Conservation (phyloP, 2,113 vertebrate species). For the Pteropus alecto region DNA sequence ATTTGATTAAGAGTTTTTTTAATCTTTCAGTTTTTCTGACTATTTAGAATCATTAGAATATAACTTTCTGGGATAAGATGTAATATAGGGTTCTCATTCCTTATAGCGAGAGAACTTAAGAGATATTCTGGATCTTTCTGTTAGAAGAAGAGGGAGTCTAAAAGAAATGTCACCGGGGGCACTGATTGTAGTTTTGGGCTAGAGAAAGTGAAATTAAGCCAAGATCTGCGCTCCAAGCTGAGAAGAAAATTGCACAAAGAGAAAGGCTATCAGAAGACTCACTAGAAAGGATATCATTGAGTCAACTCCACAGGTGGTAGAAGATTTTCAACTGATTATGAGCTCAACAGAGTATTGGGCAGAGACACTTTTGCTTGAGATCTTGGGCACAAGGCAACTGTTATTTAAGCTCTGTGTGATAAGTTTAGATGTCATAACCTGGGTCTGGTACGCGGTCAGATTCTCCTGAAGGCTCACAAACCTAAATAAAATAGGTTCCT, state of each 20-base stretch:
- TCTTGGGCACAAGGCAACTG: not conserved
- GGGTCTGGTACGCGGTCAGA: not conserved
- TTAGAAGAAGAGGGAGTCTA: not conserved
- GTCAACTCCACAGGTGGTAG: not conserved
- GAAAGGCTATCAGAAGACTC: not conserved
- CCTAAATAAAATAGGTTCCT: not conserved
- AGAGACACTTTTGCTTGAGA: not conserved
- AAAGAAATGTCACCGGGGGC: not conserved
- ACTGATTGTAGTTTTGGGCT: not conserved
- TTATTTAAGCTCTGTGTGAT: not conserved
- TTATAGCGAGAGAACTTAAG: not conserved
- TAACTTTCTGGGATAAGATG: not conserved
- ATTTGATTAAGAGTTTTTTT: not conserved
- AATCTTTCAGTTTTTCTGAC: not conserved
- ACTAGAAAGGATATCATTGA: not conserved
- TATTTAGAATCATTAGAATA: not conserved
- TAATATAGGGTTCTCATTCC: not conserved
- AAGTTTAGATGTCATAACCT: not conserved
- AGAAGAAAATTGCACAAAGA: conserved; percentile 46
- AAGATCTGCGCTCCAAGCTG: not conserved
- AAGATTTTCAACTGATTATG: not conserved
- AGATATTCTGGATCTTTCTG: not conserved
- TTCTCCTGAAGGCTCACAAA: not conserved
- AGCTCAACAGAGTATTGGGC: not conserved
- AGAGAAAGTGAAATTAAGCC: conserved; percentile 38